A percentile compares a stretch with the other conserved stretches of the same genome.
Evolutionary conservation across 2,113 vertebrate genomes (phyloP).

Genomic region (Microcebus tavaratra): DNA sequence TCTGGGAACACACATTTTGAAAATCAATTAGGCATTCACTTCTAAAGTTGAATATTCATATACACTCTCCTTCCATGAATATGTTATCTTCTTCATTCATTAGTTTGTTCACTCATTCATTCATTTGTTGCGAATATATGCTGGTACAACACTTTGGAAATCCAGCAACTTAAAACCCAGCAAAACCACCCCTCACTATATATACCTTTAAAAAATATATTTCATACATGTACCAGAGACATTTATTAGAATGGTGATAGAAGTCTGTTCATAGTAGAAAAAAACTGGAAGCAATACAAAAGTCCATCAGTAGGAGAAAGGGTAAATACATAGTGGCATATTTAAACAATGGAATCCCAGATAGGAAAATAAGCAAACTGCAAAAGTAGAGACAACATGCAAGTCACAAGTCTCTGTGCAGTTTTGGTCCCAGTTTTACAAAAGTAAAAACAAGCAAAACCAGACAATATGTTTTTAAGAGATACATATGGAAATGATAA

Average conservation of each 20-base stretch:
- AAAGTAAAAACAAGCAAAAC: conserved; percentile 52
- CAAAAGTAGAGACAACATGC: conserved; percentile 21
- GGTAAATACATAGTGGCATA: neutral
- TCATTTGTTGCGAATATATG: neutral
- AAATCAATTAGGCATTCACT: conserved; percentile 27
- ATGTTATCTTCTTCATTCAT: conserved; percentile 6
- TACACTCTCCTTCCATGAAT: conserved; percentile 3
- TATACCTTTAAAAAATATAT: conserved; percentile 18
- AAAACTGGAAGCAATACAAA: neutral
- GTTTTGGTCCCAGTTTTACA: neutral
- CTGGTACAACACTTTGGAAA: conserved; percentile 37
- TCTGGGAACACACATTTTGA: conserved; percentile 15
- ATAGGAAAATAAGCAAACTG: neutral
- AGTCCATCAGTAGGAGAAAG: neutral
- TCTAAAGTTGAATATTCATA: conserved; percentile 35
- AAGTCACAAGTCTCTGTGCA: neutral
- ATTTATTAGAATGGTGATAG: neutral
- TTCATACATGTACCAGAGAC: neutral
- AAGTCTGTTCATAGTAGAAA: neutral
- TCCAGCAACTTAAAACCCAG: conserved; percentile 31
- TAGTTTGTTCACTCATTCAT: neutral
- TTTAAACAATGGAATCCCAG: neutral
- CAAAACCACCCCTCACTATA: conserved; percentile 10
- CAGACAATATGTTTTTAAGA: conserved; percentile 31
- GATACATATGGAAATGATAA: conserved; percentile 36